phyloP scores from a whole-genome alignment of 2,888 invertebrate species.

The Lissocephala sabroskyi region DNA sequence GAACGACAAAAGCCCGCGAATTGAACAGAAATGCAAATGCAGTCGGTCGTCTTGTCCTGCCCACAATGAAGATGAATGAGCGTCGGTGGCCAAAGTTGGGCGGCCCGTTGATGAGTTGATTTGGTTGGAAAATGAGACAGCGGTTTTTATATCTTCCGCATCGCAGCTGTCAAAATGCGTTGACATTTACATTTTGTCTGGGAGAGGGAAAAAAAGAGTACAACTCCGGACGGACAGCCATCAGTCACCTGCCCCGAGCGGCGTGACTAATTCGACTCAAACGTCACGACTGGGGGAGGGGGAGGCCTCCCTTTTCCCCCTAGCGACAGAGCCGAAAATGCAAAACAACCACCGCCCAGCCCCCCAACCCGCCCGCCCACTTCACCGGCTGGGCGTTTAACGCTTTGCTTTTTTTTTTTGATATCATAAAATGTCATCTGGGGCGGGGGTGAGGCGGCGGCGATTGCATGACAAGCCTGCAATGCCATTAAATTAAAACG shows the following conservation, averaged over 20 bases:
- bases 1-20: slow-evolving; percentile 52
- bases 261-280: slow-evolving; percentile 52
- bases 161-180: slow-evolving; percentile 22
- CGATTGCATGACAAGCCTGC: slow-evolving; percentile 45
- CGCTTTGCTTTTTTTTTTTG: slow-evolving; percentile 3
- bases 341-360: slow-evolving; percentile 1
- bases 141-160: slow-evolving; percentile 15
- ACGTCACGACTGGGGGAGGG: slow-evolving; percentile 7
- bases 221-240: slow-evolving; percentile 36
- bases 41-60: too few relatives aligned
- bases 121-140: slow-evolving; percentile 18
- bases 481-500: slow-evolving; percentile 60
- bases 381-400: not conserved
- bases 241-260: slow-evolving; percentile 5
- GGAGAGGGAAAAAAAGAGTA: slow-evolving; percentile 22
- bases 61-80: slow-evolving; percentile 55
- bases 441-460: slow-evolving; percentile 35
- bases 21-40: too few relatives aligned
- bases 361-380: slow-evolving; percentile 6
- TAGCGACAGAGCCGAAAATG: not conserved
- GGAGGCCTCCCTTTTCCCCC: not conserved
- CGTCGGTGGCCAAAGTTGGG: slow-evolving; percentile 8
- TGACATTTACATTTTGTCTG: slow-evolving; percentile 35
- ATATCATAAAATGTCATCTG: slow-evolving; percentile 43
- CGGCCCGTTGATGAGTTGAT: not conserved